Evolutionary conservation across 2,113 vertebrate species (phyloP), one percentile per base, ranked within the genome.

Genomic region (Caranx ignobilis): DNA sequence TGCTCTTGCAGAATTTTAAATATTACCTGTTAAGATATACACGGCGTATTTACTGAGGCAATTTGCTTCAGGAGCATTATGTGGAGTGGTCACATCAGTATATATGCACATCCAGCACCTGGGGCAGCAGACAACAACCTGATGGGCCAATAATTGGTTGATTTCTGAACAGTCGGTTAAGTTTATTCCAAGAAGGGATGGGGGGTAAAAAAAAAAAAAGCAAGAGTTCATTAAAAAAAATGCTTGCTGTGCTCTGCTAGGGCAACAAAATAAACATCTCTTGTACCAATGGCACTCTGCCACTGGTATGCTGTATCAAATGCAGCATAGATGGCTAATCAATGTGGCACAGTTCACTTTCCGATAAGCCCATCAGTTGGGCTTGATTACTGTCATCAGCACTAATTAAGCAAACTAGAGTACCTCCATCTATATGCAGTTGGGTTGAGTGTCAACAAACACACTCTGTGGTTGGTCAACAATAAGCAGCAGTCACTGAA

Each of bases 11-110:
- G 81, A 91, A 88, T 91, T 86, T 79, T 85, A 90, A 88, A 93
- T 86, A 89, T 92, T 78, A 89, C 85, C 87, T 88, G 77, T 87
- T 77, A 77, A 83, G 73, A 89, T 83, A 84, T 68, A 84, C 74
- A 77, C 60, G 12, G 18, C 34, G 76, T 91, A 86, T 92, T 92
- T 92, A 90, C 78, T 62, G 79, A 86, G 84, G 85, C 87, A 89
- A 81, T 88, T 91, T 92, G 79, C 72, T 87, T 5, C 0, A 2
- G 67, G 68, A 82, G 74, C 31, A 5, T 77, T 84, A 43, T 59
- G 57, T 89, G 47, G 83, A 81, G 75, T 84, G 77, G 79, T 78
- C 82, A 77, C 70, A 87, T 78, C 68, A 57, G 55, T 37, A 21
- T 56, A 59, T 60, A 54, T 47, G 66, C 15, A 84, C 77, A 83